These are phyloP conservation scores for Cossypha dichroa DNA, from an alignment of 2,797 vertebrate species.

Conservation along the genomic window DNA sequence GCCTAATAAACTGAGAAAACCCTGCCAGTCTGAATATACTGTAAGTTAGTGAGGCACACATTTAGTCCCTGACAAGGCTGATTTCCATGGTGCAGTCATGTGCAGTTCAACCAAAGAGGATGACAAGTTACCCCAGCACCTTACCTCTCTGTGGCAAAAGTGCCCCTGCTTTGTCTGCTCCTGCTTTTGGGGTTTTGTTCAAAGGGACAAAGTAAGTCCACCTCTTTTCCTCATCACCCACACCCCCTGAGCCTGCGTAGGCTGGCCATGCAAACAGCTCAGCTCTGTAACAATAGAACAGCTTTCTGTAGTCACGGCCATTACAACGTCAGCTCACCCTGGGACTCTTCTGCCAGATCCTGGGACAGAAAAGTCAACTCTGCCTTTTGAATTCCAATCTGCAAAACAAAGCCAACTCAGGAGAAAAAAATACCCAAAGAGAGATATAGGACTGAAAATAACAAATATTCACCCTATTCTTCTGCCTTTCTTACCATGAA, in stretches of 20 bases:
- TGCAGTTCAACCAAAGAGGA: not conserved
- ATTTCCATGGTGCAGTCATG: not conserved
- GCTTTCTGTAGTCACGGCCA: not conserved
- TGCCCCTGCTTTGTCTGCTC: not conserved
- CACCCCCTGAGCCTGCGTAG: accelerated
- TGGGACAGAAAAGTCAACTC: not conserved
- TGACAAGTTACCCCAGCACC: not conserved
- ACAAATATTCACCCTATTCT: not conserved
- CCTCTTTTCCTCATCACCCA: not conserved
- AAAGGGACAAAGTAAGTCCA: not conserved
- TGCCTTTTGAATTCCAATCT: not conserved
- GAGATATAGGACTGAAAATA: not conserved
- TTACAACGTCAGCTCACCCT: not conserved
- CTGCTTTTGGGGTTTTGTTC: not conserved
- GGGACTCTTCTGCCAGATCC: not conserved
- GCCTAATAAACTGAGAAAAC: slow-evolving; percentile 48
- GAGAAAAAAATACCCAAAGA: not conserved
- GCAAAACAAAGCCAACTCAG: not conserved
- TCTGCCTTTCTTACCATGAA: not conserved
- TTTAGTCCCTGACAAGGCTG: not conserved
- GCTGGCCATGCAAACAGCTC: not conserved
- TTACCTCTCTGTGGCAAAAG: not conserved
- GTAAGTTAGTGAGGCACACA: not conserved
- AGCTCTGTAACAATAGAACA: accelerated
- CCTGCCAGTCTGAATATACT: not conserved